phyloP scores from a whole-genome alignment of 2,113 vertebrate genomes.

The Vidua chalybeata region DNA sequence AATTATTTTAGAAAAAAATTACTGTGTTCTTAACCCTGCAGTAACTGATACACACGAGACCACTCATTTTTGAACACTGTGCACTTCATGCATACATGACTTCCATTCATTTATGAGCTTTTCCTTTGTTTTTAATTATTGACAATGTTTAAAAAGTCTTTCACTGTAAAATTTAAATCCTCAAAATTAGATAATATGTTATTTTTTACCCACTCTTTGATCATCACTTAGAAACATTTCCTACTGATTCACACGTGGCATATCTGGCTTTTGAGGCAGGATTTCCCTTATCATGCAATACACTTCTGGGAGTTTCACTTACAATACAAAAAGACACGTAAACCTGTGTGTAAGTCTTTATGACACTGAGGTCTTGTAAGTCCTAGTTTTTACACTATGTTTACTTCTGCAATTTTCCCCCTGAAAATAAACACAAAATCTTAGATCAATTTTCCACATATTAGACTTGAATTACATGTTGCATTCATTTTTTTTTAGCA shows the following conservation, averaged over 20 bases:
- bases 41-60: background rate
- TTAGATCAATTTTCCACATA: background rate
- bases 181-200: background rate
- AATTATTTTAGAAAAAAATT: constrained; percentile 31
- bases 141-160: background rate
- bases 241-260: background rate
- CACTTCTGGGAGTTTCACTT: background rate
- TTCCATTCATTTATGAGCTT: background rate
- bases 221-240: background rate
- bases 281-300: background rate
- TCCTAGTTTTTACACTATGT: background rate
- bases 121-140: constrained; percentile 5
- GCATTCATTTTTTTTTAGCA: background rate
- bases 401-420: background rate
- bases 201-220: background rate
- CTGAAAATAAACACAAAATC: background rate
- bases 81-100: background rate
- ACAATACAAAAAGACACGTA: background rate
- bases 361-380: background rate
- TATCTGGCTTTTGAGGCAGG: background rate
- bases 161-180: background rate
- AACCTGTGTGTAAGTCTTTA: background rate
- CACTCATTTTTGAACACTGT: background rate
- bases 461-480: background rate
- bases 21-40: background rate